phyloP scores from a whole-genome alignment of 2,113 vertebrate species.

The Syngnathus scovelli region DNA sequence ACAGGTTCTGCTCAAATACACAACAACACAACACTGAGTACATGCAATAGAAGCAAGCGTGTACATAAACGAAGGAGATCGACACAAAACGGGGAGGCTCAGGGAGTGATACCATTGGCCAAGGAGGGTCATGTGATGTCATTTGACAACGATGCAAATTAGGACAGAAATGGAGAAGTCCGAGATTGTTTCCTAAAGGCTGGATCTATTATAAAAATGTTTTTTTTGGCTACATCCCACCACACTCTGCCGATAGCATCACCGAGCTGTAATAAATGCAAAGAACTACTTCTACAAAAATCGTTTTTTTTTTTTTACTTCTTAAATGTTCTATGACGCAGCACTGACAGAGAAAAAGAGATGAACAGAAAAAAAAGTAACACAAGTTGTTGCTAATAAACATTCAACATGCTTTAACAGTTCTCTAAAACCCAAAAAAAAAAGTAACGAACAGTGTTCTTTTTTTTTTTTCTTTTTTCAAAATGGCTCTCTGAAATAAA shows the following conservation, averaged over 20 bases:
- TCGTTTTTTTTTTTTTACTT: conserved; percentile 47
- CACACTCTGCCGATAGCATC: conserved; percentile 68
- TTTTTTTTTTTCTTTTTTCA: conserved; percentile 19
- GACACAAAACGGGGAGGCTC: conserved; percentile 63
- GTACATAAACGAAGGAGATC: conserved; percentile 58
- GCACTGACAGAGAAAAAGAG: conserved; percentile 60
- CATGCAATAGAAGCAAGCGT: conserved; percentile 65
- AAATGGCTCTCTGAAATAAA: conserved; percentile 53
- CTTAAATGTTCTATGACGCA: conserved; percentile 59
- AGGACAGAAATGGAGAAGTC: conserved; percentile 54
- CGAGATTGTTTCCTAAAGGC: conserved; percentile 22
- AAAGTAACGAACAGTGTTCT: conserved; percentile 62
- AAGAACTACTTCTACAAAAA: conserved; percentile 54
- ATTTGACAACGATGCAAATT: conserved; percentile 57
- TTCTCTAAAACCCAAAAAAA: conserved; percentile 55
- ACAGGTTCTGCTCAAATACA: conserved; percentile 57
- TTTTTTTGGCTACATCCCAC: conserved; percentile 62
- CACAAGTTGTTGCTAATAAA: conserved; percentile 67
- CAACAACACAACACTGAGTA: conserved; percentile 58
- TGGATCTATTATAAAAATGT: conserved; percentile 45
- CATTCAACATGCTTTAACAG: conserved; percentile 73
- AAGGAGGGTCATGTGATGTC: conserved; percentile 76
- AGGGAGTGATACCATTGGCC: conserved; percentile 75
- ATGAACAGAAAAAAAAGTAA: conserved; percentile 53
- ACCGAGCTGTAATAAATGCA: conserved; percentile 56